These are phyloP conservation scores for Manduca sexta DNA, from an alignment of 1,140 invertebrate genomes.

Conservation along the genomic window DNA sequence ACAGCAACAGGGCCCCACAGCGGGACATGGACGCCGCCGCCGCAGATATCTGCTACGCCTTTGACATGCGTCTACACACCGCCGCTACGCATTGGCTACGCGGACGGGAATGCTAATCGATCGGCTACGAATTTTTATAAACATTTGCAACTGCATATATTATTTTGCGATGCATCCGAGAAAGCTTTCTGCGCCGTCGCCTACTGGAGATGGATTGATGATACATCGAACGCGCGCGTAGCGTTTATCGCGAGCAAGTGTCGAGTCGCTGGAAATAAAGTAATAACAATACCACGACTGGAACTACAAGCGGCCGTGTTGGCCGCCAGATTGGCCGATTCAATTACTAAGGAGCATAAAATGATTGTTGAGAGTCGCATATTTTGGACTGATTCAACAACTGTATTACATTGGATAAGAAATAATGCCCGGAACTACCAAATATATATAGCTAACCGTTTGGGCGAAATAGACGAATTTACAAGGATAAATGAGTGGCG, in stretches of 20 bases:
- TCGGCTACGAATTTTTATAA: too few species aligned
- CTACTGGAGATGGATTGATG: constrained; percentile 20
- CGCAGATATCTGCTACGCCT: too few species aligned
- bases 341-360: constrained; percentile 8
- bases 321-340: constrained; percentile 3
- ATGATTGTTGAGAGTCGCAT: not conserved
- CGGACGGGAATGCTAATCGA: too few species aligned
- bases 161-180: constrained; percentile 16
- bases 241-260: constrained; percentile 20
- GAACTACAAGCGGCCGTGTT: constrained; percentile 15
- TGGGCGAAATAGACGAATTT: too few species aligned
- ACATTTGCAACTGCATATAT: constrained; percentile 20
- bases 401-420: constrained; percentile 16
- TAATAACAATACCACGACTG: constrained; percentile 14
- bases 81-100: too few species aligned
- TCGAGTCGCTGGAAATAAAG: constrained; percentile 17
- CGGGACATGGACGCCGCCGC: not conserved
- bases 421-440: constrained; percentile 29
- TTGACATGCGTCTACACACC: too few species aligned
- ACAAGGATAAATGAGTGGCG: constrained; percentile 7
- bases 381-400: constrained; percentile 18
- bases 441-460: not conserved
- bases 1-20: not conserved
- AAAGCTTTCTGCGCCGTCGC: constrained; percentile 21
- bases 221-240: constrained; percentile 1